Base-by-base conservation (phyloP, 2,888 invertebrate species). In the Nomada ferruginata region DNA sequence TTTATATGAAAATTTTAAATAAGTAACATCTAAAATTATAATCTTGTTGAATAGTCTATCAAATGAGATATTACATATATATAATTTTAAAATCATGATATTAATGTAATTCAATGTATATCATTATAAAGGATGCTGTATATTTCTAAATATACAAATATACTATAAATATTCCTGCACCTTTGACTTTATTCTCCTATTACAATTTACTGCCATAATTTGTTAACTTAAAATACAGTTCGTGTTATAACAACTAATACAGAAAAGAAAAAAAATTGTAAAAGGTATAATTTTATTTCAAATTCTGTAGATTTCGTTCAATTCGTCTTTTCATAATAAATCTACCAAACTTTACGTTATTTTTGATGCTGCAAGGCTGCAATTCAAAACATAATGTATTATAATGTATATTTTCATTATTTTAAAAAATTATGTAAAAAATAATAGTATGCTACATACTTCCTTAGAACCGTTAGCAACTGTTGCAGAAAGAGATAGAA, bases 91-190 rank as follows among this genome's bases (percentile, higher is more conserved):
- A 82, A 91, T 85, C 91, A 87, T 91, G 90, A 91, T 90, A 90
- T 92, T 92, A 91, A 89, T 92, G 92, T 93, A 92, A 92, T 89
- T 92, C 90, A 90, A 85, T 93, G 92, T 93, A 92, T 90, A 92
- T 92, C 91, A 89, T 85, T 88, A 87, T 85, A 89, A 85, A 88
- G 76, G 85, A 85, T 65, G 86, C 90, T 93, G 92, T 92, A 93
- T 92, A 92, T 93, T 93, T 93, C 92, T 92, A 92, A 93, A 92
- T 91, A 93, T 90, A 92, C 89, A 86, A 90, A 90, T 91, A 90
- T 91, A 91, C 89, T 89, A 84, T 87, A 88, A 87, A 82, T 55
- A 76, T 60, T 66, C 18, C 26, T 42, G 18, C 9, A 53, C 15
- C 57, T 42, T 13, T 20, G 11, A 10, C 23, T 68, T 60, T 69